Evolutionary conservation across 53 echinoderm and acorn worm species (phyloP).

Genomic region (Astropecten irregularis): DNA sequence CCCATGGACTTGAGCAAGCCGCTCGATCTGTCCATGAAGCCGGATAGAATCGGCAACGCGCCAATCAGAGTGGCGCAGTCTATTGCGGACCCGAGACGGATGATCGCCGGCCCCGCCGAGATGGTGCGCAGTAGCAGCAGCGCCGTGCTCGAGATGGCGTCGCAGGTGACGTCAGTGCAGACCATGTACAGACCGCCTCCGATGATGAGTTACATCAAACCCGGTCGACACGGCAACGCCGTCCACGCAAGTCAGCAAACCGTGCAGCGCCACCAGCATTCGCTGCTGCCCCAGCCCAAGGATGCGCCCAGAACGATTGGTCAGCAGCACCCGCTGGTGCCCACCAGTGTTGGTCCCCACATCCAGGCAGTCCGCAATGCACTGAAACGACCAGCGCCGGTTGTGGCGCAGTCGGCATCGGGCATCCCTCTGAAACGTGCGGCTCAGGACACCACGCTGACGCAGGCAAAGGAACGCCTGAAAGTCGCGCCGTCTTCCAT

Average conservation of each 20-base stretch:
- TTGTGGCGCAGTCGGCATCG: background rate
- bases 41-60: background rate
- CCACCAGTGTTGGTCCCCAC: background rate
- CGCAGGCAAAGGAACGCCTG: background rate
- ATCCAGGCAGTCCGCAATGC: conserved; percentile 18
- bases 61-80: background rate
- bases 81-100: conserved; percentile 10
- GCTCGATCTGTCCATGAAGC: conserved; percentile 78
- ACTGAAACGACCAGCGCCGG: conserved; percentile 18
- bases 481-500: conserved; percentile 41
- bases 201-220: conserved; percentile 36
- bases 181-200: conserved; percentile 38
- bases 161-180: background rate
- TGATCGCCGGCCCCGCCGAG: background rate
- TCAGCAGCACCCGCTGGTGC: conserved; percentile 2
- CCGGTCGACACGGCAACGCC: conserved; percentile 3
- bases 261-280: background rate
- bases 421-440: conserved; percentile 23
- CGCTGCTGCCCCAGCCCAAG: background rate
- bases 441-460: background rate
- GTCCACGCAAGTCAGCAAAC: background rate
- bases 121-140: background rate
- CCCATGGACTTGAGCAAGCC: conserved; percentile 82
- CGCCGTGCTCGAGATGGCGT: background rate
- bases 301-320: background rate